These are phyloP conservation scores for Misgurnus anguillicaudatus DNA, from an alignment of 2,113 vertebrate genomes.

Conservation along the genomic window DNA sequence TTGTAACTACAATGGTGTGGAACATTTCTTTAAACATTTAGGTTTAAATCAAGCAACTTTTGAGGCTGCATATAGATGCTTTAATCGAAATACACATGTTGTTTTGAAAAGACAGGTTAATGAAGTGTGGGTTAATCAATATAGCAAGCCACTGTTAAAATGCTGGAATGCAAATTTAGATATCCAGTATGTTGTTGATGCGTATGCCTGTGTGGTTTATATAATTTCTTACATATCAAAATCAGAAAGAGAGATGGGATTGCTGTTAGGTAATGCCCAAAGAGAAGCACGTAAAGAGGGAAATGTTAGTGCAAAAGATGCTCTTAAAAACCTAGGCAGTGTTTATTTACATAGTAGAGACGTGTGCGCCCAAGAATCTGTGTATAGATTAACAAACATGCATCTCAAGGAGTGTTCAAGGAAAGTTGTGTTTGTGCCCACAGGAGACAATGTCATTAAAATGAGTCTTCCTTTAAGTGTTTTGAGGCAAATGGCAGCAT, in stretches of 20 bases:
- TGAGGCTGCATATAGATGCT: background rate
- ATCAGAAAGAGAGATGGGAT: background rate
- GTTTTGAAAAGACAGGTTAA: background rate
- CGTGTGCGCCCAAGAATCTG: background rate
- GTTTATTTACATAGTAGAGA: background rate
- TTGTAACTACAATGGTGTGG: background rate
- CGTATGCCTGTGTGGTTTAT: background rate
- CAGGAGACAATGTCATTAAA: background rate
- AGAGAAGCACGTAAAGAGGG: background rate
- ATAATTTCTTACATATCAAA: slow-evolving; percentile 18
- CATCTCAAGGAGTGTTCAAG: background rate
- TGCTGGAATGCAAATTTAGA: slow-evolving; percentile 11
- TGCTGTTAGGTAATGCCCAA: background rate
- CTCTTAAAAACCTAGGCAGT: background rate
- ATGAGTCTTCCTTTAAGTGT: background rate
- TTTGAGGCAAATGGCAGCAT: background rate
- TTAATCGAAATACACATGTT: background rate
- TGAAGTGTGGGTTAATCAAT: slow-evolving; percentile 8
- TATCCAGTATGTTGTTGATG: slow-evolving; percentile 7
- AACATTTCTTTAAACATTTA: background rate
- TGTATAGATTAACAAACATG: background rate
- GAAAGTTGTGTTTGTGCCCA: background rate
- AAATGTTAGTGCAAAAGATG: background rate
- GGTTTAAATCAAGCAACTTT: background rate
- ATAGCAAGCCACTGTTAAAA: background rate